A percentile compares a stretch with the other conserved stretches of the same genome.
These are phyloP conservation scores for Crossocerus cetratus DNA, from an alignment of 2,888 invertebrate species.

Conservation along the genomic window DNA sequence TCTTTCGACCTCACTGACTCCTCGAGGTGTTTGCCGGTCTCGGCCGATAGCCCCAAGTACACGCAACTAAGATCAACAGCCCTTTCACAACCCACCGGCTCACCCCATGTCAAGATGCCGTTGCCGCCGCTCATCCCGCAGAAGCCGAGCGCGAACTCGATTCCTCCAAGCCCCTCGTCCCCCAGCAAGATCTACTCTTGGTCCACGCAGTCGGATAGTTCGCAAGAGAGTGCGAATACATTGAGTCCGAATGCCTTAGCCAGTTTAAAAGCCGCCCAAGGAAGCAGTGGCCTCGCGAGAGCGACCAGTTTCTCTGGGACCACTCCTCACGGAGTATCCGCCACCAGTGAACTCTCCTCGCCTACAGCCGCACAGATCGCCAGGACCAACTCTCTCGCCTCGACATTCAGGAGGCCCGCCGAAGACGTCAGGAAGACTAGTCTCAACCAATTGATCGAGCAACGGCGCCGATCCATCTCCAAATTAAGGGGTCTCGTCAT, in stretches of 20 bases:
- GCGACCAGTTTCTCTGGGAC: slow-evolving; percentile 77
- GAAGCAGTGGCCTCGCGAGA: slow-evolving; percentile 52
- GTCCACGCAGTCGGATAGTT: not conserved
- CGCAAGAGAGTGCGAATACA: not conserved
- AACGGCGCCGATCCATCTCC: slow-evolving; percentile 88
- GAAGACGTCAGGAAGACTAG: slow-evolving; percentile 80
- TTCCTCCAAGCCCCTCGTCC: not conserved
- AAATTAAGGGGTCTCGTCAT: slow-evolving; percentile 93
- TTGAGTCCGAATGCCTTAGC: not conserved
- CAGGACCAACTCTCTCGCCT: slow-evolving; percentile 70
- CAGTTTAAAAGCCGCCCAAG: slow-evolving; percentile 3
- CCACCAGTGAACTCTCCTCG: slow-evolving; percentile 75
- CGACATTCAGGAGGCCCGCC: slow-evolving; percentile 62
- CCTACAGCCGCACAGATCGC: slow-evolving; percentile 56
- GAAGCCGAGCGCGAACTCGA: not conserved
- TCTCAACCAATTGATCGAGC: slow-evolving; percentile 87
- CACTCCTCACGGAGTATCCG: slow-evolving; percentile 71
- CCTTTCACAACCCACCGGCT: slow-evolving; percentile 28
- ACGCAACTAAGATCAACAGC: slow-evolving; percentile 24
- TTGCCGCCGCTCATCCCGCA: not conserved
- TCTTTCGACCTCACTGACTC: slow-evolving; percentile 68
- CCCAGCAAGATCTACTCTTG: no score
- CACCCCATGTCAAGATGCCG: slow-evolving; percentile 34
- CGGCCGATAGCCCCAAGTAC: slow-evolving; percentile 21
- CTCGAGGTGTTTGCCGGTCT: not conserved